phyloP scores from a whole-genome alignment of 2,113 vertebrate genomes.

The Pachyramphus minor region DNA sequence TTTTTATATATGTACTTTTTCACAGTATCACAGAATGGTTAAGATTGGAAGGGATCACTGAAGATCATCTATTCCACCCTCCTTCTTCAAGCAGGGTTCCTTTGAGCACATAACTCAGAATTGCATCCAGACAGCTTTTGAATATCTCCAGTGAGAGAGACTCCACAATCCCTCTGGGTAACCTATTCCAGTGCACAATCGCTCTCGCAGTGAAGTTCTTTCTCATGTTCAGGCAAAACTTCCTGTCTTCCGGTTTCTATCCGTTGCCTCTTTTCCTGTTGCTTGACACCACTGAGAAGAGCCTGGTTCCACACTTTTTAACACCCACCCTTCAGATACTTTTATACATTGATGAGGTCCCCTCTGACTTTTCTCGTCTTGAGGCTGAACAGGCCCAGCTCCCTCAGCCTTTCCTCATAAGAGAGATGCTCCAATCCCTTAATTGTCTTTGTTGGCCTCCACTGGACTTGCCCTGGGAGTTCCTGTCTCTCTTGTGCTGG shows the following conservation, averaged over 20 bases:
- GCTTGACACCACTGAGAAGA: background rate
- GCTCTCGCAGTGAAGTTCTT: background rate
- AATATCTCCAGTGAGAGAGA: background rate
- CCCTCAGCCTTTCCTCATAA: background rate
- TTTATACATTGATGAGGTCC: too few species aligned
- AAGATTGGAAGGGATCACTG: background rate
- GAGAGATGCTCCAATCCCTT: background rate
- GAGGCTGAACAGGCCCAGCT: background rate
- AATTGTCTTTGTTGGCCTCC: background rate
- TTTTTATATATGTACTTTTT: background rate
- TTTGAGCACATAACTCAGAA: background rate
- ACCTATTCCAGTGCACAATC: background rate
- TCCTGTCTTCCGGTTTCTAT: background rate
- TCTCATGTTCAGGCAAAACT: background rate
- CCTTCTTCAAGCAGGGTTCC: background rate
- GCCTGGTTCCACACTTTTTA: background rate
- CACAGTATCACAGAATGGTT: background rate
- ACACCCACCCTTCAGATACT: background rate
- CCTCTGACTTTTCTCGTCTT: background rate
- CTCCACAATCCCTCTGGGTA: background rate
- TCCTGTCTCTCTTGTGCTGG: background rate
- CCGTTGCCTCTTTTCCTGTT: accelerated
- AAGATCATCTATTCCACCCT: background rate
- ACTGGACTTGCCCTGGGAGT: accelerated
- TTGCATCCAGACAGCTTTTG: background rate